Evolutionary conservation across 2,797 vertebrate species (phyloP).

Genomic region (Nyctalus aviator): DNA sequence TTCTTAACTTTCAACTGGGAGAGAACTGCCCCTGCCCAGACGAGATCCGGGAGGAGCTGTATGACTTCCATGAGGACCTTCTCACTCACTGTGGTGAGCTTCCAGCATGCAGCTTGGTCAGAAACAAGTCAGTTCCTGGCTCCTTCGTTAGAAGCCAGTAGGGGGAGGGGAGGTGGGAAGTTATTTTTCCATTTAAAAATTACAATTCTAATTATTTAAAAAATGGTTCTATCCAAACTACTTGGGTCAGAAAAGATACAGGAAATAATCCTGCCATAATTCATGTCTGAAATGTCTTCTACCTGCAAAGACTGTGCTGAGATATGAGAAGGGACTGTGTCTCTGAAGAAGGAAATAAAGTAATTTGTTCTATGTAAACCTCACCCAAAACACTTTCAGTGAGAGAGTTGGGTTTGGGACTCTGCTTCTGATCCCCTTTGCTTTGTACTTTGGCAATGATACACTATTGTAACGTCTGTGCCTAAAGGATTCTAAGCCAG

Average conservation of each 20-base stretch:
- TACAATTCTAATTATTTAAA: neutral
- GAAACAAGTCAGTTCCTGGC: neutral
- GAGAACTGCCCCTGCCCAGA: constrained; percentile 98
- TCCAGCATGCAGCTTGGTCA: neutral
- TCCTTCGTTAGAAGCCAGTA: neutral
- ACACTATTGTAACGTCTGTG: neutral
- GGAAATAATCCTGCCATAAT: neutral
- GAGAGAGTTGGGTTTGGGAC: neutral
- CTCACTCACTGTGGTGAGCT: constrained; percentile 96
- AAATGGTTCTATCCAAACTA: neutral
- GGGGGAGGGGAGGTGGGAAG: fast-evolving
- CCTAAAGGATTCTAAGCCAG: neutral
- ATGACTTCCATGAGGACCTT: constrained; percentile 96
- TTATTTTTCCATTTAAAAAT: constrained; percentile 11
- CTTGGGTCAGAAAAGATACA: neutral
- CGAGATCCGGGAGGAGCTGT: constrained; percentile 95
- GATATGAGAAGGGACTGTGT: neutral
- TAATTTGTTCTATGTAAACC: neutral
- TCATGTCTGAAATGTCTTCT: neutral
- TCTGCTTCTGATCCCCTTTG: neutral
- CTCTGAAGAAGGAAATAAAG: neutral
- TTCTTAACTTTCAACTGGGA: constrained; percentile 96
- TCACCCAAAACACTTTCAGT: neutral
- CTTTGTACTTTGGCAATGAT: neutral
- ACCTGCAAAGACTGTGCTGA: neutral